These are phyloP conservation scores for Macroramphosus scolopax DNA, from an alignment of 2,797 vertebrate genomes.

Conservation along the genomic window DNA sequence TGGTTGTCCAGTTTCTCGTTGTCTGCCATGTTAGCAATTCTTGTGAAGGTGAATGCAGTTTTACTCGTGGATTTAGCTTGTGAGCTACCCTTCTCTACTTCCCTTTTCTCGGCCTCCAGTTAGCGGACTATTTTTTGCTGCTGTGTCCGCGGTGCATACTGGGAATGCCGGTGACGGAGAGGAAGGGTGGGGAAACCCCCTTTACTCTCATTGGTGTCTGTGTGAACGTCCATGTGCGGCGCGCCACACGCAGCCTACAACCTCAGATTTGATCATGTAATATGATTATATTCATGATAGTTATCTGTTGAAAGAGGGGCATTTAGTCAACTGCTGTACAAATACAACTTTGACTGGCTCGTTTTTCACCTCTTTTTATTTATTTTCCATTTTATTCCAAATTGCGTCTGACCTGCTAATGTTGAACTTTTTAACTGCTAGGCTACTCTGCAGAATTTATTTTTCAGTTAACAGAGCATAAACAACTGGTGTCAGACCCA, in stretches of 20 bases:
- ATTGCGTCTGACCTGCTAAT: too few relatives aligned
- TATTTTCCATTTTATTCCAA: too few relatives aligned
- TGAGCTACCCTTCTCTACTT: slow-evolving; percentile 59
- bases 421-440: too few relatives aligned
- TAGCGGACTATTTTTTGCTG: slow-evolving; percentile 79
- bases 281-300: too few relatives aligned
- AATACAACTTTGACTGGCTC: too few relatives aligned
- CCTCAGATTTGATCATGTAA: too few relatives aligned
- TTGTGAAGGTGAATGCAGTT: slow-evolving; percentile 26
- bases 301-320: too few relatives aligned
- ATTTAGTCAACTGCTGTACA: too few relatives aligned
- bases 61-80: slow-evolving; percentile 48
- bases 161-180: slow-evolving; percentile 84
- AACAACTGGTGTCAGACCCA: too few relatives aligned
- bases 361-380: too few relatives aligned
- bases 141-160: slow-evolving; percentile 79
- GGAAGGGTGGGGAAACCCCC: slow-evolving; percentile 78
- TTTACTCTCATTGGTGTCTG: slow-evolving; percentile 60
- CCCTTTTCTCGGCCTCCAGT: slow-evolving; percentile 65
- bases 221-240: slow-evolving; percentile 22
- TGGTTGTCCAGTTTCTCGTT: slow-evolving; percentile 99
- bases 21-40: slow-evolving; percentile 87
- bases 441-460: too few relatives aligned
- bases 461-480: too few relatives aligned
- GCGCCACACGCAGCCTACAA: slow-evolving; percentile 14